Evolutionary conservation across 2,888 invertebrate species (phyloP).

Genomic region (Notocelia uddmanniana): DNA sequence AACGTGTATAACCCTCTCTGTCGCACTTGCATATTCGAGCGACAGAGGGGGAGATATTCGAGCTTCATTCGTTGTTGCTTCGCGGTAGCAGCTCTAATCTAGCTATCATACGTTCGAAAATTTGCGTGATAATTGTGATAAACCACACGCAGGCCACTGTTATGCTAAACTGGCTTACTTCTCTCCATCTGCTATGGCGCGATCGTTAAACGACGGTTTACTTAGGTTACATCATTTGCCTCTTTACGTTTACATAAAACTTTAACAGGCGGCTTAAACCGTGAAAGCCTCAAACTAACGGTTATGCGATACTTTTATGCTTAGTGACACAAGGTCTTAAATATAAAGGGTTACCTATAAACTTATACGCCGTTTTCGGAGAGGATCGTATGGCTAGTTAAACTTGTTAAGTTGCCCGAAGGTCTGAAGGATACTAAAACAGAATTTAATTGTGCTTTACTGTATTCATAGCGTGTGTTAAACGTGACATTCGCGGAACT

Average conservation of each 20-base stretch:
- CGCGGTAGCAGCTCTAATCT: no score
- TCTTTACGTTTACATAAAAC: constrained; percentile 46
- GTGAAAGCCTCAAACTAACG: constrained; percentile 45
- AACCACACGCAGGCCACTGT: background rate
- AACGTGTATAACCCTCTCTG: no score
- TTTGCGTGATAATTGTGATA: no score
- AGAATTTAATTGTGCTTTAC: constrained; percentile 34
- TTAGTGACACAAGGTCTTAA: background rate
- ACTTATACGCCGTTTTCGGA: constrained; percentile 7
- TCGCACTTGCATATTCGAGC: no score
- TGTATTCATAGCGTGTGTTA: constrained; percentile 19
- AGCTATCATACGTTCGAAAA: no score
- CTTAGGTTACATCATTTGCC: constrained; percentile 42
- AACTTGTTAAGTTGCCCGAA: constrained; percentile 28
- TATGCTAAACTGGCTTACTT: background rate
- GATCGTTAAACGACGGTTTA: constrained; percentile 42
- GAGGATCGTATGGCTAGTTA: constrained; percentile 4
- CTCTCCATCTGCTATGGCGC: background rate
- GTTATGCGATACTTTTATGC: constrained; percentile 36
- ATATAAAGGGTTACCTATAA: background rate
- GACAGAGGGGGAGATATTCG: no score
- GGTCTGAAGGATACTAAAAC: constrained; percentile 25
- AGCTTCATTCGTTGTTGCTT: no score
- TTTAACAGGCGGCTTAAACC: constrained; percentile 43
- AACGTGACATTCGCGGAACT: background rate